These are phyloP conservation scores for Catharus ustulatus DNA, from an alignment of 2,797 vertebrate species.

Conservation along the genomic window DNA sequence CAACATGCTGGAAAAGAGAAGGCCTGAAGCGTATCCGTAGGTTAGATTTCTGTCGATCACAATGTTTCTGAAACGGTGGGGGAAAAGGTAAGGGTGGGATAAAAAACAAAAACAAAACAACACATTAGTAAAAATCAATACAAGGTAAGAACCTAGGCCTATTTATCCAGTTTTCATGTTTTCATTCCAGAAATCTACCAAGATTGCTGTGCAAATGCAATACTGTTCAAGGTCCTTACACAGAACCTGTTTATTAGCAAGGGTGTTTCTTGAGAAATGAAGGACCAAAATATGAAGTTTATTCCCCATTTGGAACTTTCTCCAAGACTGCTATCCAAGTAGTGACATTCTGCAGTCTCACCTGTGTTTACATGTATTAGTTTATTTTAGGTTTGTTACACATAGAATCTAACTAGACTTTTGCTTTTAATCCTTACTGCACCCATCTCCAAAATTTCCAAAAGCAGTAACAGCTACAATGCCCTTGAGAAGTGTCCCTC, in stretches of 20 bases:
- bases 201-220: not conserved
- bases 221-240: not conserved
- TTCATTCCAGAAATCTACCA: not conserved
- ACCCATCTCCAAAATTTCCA: not conserved
- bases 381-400: not conserved
- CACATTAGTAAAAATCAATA: not conserved
- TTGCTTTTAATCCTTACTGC: not conserved
- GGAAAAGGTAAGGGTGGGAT: not conserved
- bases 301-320: not conserved
- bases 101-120: not conserved
- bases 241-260: not conserved
- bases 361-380: accelerated
- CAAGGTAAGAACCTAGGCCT: not conserved
- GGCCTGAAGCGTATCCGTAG: slow-evolving; percentile 94
- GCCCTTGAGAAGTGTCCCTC: not conserved
- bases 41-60: slow-evolving; percentile 96
- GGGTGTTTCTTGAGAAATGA: not conserved
- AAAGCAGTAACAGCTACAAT: not conserved
- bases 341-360: not conserved
- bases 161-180: not conserved
- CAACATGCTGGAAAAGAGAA: slow-evolving; percentile 97
- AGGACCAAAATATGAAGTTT: not conserved
- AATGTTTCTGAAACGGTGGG: slow-evolving; percentile 87
- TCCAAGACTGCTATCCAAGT: not conserved
- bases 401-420: not conserved